Conservation (phyloP, 2,888 invertebrate species). For the Caenorhabditis macrosperma region DNA sequence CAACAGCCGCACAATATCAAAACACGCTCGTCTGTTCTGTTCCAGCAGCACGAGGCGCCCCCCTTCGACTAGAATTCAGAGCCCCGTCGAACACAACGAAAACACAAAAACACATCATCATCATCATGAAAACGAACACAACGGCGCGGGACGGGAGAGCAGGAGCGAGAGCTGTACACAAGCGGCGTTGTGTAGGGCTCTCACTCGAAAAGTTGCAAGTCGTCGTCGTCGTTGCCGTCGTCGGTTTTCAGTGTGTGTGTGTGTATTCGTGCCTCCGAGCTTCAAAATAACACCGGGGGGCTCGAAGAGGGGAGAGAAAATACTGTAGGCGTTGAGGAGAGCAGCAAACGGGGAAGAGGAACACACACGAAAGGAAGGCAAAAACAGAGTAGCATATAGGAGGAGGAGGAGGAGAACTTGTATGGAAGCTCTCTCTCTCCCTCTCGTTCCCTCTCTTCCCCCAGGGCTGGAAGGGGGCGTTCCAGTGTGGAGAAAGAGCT, state of each 20-base stretch:
- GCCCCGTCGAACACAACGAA: neutral
- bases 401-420: neutral
- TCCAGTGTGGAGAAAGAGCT: neutral
- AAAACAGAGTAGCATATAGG: neutral
- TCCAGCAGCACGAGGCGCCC: no score
- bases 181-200: neutral
- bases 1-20: constrained; percentile 5
- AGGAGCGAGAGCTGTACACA: constrained; percentile 2
- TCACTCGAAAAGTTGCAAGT: constrained; percentile 5
- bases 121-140: neutral
- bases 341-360: no score
- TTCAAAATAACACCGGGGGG: neutral
- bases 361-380: neutral
- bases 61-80: neutral
- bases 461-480: constrained; percentile 1
- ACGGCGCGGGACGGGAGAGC: neutral
- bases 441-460: no score
- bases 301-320: neutral
- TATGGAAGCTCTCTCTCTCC: neutral
- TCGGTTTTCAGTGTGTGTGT: no score
- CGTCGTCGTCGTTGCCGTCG: neutral
- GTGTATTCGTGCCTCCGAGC: no score
- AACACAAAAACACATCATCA: constrained; percentile 4
- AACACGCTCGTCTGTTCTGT: no score
- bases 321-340: neutral